Conservation (phyloP, 2,888 invertebrate species). For the Halictus quadricinctus region DNA sequence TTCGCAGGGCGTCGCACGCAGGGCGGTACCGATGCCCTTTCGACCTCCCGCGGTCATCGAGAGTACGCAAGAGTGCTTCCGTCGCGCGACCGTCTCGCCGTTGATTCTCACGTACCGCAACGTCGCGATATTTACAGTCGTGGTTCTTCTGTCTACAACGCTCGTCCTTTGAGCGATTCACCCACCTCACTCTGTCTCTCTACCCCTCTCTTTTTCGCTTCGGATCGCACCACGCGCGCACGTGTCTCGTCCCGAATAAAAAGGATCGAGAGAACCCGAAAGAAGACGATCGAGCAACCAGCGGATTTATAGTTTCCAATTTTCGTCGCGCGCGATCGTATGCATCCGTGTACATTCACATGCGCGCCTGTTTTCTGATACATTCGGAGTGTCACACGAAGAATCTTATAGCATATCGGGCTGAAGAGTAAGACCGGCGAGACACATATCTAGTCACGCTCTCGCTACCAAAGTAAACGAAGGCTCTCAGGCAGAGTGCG, state of each 20-base stretch:
- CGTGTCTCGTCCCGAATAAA: conserved; percentile 8
- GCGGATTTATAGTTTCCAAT: conserved; percentile 5
- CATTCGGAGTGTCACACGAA: conserved; percentile 30
- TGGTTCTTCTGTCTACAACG: background rate
- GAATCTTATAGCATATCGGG: background rate
- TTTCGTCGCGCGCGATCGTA: conserved; percentile 16
- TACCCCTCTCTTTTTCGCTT: background rate
- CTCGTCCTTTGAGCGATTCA: conserved; percentile 23
- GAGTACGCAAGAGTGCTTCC: conserved; percentile 61
- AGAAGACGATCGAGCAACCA: conserved; percentile 21
- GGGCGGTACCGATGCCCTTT: conserved; percentile 80
- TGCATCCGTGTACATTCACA: conserved; percentile 45
- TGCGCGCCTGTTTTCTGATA: conserved; percentile 50
- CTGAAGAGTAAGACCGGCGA: conserved; percentile 21
- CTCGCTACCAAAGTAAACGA: conserved; percentile 49
- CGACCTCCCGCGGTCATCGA: conserved; percentile 70
- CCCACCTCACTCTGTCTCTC: background rate
- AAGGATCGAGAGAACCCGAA: conserved; percentile 1
- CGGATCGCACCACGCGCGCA: conserved; percentile 15
- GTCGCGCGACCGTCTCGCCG: conserved; percentile 51
- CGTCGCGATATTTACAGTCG: conserved; percentile 4
- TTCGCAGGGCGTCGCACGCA: conserved; percentile 71
- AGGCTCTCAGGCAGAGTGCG: background rate
- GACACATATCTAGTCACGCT: conserved; percentile 53
- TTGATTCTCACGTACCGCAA: conserved; percentile 51